These are phyloP conservation scores for Onychostruthus taczanowskii DNA, from an alignment of 2,113 vertebrate genomes.

Conservation along the genomic window DNA sequence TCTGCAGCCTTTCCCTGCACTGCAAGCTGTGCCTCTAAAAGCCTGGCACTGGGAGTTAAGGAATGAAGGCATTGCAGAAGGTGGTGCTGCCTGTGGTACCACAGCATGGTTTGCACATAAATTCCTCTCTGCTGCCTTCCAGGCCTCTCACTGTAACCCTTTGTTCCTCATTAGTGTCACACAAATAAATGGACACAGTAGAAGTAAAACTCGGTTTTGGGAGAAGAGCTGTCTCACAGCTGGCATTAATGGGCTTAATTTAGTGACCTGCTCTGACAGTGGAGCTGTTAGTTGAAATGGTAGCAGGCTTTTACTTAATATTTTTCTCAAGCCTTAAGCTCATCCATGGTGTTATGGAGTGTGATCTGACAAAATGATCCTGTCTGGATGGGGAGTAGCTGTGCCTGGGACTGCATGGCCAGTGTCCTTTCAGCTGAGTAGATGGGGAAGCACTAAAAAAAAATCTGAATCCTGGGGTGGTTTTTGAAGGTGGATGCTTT, in stretches of 20 bases:
- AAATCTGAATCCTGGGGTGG: not conserved
- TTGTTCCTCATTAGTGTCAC: not conserved
- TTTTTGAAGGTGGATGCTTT: not conserved
- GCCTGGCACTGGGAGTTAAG: not conserved
- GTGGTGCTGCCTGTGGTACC: not conserved
- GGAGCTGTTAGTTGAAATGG: not conserved
- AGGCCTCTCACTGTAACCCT: not conserved
- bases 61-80: not conserved
- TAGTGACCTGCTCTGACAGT: not conserved
- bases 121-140: not conserved
- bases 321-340: not conserved
- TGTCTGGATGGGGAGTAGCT: not conserved
- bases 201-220: not conserved
- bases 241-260: not conserved
- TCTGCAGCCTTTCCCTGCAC: not conserved
- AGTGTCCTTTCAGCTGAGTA: not conserved
- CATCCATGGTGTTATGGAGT: not conserved
- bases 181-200: not conserved
- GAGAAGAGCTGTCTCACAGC: not conserved
- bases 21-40: accelerated
- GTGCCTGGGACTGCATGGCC: not conserved
- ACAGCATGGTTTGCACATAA: not conserved
- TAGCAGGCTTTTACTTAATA: not conserved
- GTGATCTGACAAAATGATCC: not conserved
- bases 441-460: not conserved